Percentiles rank a stretch among this genome's conserved stretches.
Conservation (phyloP, 2,797 vertebrate species). For the Crypturellus tataupa region DNA sequence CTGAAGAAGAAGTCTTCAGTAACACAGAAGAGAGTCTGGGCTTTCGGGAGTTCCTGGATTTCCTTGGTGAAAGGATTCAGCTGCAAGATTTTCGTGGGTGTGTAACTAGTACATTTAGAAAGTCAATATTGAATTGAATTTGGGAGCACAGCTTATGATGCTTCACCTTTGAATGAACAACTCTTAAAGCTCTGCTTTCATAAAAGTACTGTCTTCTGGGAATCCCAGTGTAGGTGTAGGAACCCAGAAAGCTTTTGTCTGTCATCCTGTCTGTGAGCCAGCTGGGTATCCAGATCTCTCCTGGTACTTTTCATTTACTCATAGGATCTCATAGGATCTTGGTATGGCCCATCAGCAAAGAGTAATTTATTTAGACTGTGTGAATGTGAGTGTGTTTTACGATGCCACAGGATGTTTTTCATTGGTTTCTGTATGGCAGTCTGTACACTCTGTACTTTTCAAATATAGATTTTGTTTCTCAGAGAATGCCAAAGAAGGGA, state of each 20-base stretch:
- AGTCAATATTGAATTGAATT: neutral
- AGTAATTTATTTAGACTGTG: neutral
- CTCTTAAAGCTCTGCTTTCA: neutral
- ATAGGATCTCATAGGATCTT: neutral
- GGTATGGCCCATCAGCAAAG: neutral
- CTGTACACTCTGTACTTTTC: neutral
- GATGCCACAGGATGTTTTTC: neutral
- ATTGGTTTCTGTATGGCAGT: neutral
- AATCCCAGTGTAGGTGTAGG: neutral
- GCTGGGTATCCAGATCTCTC: neutral
- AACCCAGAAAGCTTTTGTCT: neutral
- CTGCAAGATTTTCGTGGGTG: constrained; percentile 81
- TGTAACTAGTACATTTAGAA: neutral
- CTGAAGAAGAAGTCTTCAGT: constrained; percentile 79
- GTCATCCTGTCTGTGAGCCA: neutral
- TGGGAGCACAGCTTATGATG: rapidly evolving
- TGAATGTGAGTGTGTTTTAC: neutral
- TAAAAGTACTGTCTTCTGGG: neutral
- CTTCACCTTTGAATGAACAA: neutral
- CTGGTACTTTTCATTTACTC: neutral
- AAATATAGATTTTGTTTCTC: neutral
- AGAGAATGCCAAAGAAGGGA: neutral
- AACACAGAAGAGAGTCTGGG: constrained; percentile 80
- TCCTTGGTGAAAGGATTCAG: constrained; percentile 79
- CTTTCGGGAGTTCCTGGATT: constrained; percentile 78